These are phyloP conservation scores for Calonectris borealis DNA, from an alignment of 2,113 vertebrate genomes.

Conservation along the genomic window DNA sequence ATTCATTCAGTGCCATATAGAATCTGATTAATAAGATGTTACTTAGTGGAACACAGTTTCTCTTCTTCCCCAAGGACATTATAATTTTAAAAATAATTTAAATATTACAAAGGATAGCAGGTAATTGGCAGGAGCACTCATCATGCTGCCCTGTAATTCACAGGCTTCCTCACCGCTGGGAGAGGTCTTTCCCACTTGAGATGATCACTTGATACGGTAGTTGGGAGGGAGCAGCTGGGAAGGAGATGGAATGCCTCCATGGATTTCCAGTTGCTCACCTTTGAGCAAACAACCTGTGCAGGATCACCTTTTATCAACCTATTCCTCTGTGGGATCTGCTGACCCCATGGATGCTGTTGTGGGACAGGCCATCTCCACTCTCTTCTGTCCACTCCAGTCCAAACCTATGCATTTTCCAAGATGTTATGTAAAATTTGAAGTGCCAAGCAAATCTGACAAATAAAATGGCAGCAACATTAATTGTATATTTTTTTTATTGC, in stretches of 20 bases:
- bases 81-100: background rate
- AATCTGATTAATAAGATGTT: constrained; percentile 46
- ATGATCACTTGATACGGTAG: background rate
- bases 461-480: background rate
- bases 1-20: background rate
- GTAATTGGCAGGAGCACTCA: background rate
- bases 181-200: background rate
- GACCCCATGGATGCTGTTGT: background rate
- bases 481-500: background rate
- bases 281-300: background rate
- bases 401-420: background rate
- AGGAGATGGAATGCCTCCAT: background rate
- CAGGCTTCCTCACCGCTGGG: background rate
- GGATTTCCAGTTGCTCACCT: background rate
- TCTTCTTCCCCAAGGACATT: constrained; percentile 13
- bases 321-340: background rate
- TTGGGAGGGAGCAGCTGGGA: background rate
- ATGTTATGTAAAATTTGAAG: background rate
- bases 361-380: background rate
- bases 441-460: background rate
- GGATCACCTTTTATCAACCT: background rate
- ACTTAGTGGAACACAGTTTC: constrained; percentile 9
- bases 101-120: background rate
- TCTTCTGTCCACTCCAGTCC: background rate
- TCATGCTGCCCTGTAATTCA: background rate